Conservation (phyloP, 2,113 vertebrate species). For the Piaya cayana region DNA sequence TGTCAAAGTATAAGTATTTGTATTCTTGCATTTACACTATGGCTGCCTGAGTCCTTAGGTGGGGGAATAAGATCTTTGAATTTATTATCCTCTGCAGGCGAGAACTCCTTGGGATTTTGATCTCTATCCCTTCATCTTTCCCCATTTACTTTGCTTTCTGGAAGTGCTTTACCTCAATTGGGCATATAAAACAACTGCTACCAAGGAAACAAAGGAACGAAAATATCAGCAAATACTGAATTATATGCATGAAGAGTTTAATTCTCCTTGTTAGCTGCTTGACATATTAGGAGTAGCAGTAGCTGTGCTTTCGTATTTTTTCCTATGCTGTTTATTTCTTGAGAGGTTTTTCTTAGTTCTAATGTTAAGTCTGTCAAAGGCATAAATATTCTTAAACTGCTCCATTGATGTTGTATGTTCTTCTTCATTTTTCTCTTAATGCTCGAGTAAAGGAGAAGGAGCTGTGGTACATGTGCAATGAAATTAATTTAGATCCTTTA, state of each 20-base stretch:
- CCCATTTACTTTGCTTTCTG: not conserved
- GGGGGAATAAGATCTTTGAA: not conserved
- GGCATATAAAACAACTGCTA: not conserved
- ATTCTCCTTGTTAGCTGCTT: not conserved
- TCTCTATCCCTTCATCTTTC: not conserved
- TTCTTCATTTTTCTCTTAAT: not conserved
- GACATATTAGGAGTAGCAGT: not conserved
- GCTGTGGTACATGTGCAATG: not conserved
- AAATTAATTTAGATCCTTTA: not conserved
- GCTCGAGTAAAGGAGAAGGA: not conserved
- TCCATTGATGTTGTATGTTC: not conserved
- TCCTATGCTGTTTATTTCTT: not conserved
- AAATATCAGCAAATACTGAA: not conserved
- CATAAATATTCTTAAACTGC: not conserved
- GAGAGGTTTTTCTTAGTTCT: not conserved
- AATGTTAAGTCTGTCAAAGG: not conserved
- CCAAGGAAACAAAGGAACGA: not conserved
- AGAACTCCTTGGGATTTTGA: not conserved
- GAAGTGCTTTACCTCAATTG: not conserved
- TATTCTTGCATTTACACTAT: not conserved
- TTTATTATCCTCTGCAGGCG: not conserved
- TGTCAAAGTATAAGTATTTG: not conserved
- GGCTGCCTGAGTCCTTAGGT: not conserved
- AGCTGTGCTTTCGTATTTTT: not conserved
- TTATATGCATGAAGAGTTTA: not conserved